phyloP scores from a whole-genome alignment of 2,113 vertebrate species.

The Thinocorus orbignyianus region DNA sequence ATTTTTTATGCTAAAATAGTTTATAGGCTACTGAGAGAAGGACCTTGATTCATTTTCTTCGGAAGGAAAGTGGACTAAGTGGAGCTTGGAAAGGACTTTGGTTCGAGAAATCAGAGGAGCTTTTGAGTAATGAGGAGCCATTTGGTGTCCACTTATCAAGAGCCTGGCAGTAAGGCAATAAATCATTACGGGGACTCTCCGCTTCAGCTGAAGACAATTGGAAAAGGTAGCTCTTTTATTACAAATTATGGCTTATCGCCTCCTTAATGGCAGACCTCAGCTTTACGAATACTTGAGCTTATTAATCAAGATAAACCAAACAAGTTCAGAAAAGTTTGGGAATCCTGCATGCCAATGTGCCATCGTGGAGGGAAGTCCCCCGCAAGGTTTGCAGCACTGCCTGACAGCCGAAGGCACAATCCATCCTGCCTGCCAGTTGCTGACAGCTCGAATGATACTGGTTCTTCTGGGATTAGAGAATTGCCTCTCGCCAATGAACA shows the following conservation, averaged over 20 bases:
- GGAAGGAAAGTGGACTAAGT: slow-evolving; percentile 74
- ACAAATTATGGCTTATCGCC: slow-evolving; percentile 82
- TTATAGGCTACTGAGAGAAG: slow-evolving; percentile 78
- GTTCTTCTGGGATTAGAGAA: slow-evolving; percentile 42
- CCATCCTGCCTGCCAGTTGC: background rate
- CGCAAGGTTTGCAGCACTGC: accelerated
- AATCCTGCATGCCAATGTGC: background rate
- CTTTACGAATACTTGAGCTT: slow-evolving; percentile 66
- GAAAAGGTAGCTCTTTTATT: slow-evolving; percentile 80
- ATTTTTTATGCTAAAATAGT: slow-evolving; percentile 85
- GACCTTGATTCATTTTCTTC: slow-evolving; percentile 81
- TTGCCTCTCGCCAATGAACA: background rate
- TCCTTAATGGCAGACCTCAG: slow-evolving; percentile 74
- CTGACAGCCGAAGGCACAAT: background rate
- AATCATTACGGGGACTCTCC: slow-evolving; percentile 80
- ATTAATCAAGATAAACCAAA: slow-evolving; percentile 49
- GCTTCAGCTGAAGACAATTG: slow-evolving; percentile 73
- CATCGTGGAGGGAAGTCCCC: background rate
- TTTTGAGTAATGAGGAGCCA: slow-evolving; percentile 84
- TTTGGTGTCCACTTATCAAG: slow-evolving; percentile 83
- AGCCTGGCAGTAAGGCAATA: slow-evolving; percentile 80
- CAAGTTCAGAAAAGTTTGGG: slow-evolving; percentile 21
- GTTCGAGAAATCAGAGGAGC: slow-evolving; percentile 79
- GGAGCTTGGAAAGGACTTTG: slow-evolving; percentile 76
- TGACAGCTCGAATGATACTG: slow-evolving; percentile 34